Conservation (phyloP, 2,888 invertebrate genomes). For the Didymodactylos carnosus region DNA sequence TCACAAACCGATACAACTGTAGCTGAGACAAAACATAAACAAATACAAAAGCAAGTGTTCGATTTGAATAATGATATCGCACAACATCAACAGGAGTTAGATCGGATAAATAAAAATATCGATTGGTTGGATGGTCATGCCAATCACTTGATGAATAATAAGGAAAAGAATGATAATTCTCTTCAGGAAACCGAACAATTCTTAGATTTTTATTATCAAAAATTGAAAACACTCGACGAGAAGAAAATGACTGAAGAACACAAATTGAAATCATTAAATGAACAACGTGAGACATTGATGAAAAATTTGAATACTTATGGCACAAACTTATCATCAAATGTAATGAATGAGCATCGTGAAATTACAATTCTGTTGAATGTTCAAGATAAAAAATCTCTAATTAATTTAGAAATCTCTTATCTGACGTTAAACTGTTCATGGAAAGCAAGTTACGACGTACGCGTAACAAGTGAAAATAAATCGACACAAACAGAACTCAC, state of each 20-base stretch:
- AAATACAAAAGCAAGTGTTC: not conserved
- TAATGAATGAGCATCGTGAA: not conserved
- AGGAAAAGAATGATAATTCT: not conserved
- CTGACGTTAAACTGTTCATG: conserved; percentile 33
- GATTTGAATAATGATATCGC: not conserved
- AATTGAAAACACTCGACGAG: not conserved
- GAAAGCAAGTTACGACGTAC: conserved; percentile 34
- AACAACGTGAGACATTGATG: not conserved
- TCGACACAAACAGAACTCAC: conserved; percentile 19
- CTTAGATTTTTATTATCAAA: not conserved
- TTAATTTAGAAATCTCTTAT: conserved; percentile 23
- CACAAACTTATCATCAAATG: not conserved
- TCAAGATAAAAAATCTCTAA: not conserved
- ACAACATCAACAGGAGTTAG: not conserved
- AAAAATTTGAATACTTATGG: not conserved
- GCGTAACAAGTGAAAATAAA: conserved; percentile 26
- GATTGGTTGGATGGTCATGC: not conserved
- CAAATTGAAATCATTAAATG: not conserved
- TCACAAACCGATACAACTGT: not conserved
- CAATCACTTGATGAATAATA: not conserved
- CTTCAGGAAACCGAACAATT: not conserved
- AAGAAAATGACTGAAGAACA: not conserved
- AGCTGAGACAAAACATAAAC: no score
- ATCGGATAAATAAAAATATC: not conserved
- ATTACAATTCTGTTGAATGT: not conserved